Conservation (phyloP, 2,113 vertebrate genomes). For the Lepus europaeus region DNA sequence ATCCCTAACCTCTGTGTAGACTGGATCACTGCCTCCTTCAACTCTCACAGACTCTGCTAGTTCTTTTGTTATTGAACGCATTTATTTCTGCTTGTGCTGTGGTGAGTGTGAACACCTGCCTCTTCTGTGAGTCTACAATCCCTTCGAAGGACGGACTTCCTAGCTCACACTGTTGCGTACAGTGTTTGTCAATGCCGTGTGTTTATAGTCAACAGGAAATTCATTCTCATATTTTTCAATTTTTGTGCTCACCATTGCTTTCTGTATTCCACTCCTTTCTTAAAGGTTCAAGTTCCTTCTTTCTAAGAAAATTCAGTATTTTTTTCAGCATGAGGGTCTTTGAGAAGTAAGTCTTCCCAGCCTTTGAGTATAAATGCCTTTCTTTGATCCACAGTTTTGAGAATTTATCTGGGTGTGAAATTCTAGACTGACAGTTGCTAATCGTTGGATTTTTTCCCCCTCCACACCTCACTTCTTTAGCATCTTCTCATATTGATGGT, state of each 20-base stretch:
- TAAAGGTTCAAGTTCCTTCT: conserved; percentile 12
- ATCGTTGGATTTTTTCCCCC: not conserved
- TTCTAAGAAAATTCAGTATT: conserved; percentile 4
- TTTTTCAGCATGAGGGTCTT: conserved; percentile 26
- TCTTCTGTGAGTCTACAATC: not conserved
- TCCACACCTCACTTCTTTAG: not conserved
- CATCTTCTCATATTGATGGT: not conserved
- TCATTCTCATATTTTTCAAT: conserved; percentile 14
- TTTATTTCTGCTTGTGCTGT: not conserved
- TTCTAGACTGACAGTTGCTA: not conserved
- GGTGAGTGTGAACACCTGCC: not conserved
- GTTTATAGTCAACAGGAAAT: not conserved
- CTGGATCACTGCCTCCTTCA: not conserved
- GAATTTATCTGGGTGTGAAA: not conserved
- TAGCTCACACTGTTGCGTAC: not conserved
- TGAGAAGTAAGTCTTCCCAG: not conserved
- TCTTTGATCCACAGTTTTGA: not conserved
- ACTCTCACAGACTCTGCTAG: not conserved
- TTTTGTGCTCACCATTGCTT: conserved; percentile 30
- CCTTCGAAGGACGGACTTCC: not conserved
- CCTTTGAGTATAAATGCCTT: conserved; percentile 18
- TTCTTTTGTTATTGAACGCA: not conserved
- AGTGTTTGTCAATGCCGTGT: not conserved
- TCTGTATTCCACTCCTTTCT: conserved; percentile 45
- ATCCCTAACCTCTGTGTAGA: not conserved